These are phyloP conservation scores for Sarcoramphus papa DNA, from an alignment of 2,797 vertebrate genomes.

Conservation along the genomic window DNA sequence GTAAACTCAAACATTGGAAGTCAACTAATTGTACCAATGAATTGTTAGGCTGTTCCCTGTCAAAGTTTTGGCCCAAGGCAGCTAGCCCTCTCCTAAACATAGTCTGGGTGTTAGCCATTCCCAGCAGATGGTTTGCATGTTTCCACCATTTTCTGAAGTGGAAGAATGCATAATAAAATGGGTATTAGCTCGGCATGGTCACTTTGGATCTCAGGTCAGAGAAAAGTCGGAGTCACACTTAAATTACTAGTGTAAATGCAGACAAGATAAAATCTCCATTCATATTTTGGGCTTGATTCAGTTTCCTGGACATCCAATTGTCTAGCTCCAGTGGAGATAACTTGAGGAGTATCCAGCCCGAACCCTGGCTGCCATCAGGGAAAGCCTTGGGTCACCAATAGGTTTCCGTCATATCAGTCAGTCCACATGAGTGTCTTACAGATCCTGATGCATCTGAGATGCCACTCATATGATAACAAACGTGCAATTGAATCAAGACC, in stretches of 20 bases:
- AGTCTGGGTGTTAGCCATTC: background rate
- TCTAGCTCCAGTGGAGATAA: background rate
- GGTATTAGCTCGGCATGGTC: background rate
- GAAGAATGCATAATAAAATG: background rate
- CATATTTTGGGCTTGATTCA: background rate
- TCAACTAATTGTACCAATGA: background rate
- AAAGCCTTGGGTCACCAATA: background rate
- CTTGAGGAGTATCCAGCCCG: background rate
- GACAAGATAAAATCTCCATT: background rate
- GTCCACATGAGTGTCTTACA: background rate
- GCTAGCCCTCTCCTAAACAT: background rate
- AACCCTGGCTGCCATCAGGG: background rate
- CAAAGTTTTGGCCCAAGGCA: background rate
- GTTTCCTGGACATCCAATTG: background rate
- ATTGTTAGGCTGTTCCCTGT: fast-evolving
- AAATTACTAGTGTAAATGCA: background rate
- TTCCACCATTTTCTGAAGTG: background rate
- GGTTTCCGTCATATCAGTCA: background rate
- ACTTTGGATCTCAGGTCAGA: background rate
- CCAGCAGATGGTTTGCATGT: background rate
- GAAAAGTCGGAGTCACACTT: background rate
- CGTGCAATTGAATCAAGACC: fast-evolving
- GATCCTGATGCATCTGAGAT: background rate
- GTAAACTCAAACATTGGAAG: background rate
- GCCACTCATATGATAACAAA: background rate